phyloP scores from a whole-genome alignment of 1,140 invertebrate genomes.

The Lepidurus couesii region DNA sequence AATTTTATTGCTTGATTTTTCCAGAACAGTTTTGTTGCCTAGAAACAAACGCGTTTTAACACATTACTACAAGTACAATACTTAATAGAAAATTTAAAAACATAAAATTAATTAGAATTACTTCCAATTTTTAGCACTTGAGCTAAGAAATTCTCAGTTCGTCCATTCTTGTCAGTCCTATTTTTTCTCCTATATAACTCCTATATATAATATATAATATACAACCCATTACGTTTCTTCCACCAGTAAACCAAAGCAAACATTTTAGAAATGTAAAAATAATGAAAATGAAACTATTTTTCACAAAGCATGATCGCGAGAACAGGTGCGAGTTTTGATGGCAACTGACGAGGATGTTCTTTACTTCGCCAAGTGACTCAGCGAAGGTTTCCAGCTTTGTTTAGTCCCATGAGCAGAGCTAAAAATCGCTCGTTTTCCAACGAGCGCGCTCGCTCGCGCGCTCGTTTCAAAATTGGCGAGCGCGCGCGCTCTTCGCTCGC shows the following conservation, averaged over 20 bases:
- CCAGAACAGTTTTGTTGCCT: neutral
- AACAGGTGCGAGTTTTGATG: neutral
- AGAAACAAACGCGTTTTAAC: neutral
- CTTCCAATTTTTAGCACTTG: constrained; percentile 1
- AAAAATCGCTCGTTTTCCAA: too few species aligned
- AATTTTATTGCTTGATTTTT: neutral
- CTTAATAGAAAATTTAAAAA: neutral
- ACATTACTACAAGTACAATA: neutral
- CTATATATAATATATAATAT: too few species aligned
- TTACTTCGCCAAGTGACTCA: neutral
- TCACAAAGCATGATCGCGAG: neutral
- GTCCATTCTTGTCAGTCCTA: neutral
- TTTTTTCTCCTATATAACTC: too few species aligned
- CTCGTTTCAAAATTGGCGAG: too few species aligned
- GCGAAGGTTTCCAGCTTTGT: neutral
- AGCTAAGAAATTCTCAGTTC: neutral
- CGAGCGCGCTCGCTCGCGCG: too few species aligned
- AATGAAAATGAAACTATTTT: neutral
- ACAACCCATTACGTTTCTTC: neutral
- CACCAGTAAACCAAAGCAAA: constrained; percentile 1
- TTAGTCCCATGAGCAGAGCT: neutral
- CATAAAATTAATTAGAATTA: neutral
- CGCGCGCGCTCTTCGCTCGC: too few species aligned
- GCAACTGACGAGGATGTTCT: neutral
- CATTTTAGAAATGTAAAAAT: neutral